A percentile compares a stretch with the other conserved stretches of the same genome.
Evolutionary conservation across 2,797 vertebrate species (phyloP).

Genomic region (Tamandua tetradactyla): DNA sequence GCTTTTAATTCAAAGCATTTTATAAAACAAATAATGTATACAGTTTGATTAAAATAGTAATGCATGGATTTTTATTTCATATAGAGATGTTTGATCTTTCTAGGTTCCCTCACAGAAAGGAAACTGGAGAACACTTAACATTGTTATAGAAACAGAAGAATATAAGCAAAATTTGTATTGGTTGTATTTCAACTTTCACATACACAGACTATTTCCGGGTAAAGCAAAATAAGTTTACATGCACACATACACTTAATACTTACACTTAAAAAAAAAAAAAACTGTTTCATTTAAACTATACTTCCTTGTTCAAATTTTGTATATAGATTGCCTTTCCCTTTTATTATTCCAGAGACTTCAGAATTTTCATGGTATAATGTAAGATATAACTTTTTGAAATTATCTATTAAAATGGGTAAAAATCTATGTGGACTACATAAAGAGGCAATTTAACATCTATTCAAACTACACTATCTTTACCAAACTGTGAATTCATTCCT

Average conservation of each 20-base stretch:
- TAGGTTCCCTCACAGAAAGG: not conserved
- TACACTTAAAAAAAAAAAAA: no score
- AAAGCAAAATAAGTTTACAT: not conserved
- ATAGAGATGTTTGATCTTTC: not conserved
- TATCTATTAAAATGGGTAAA: not conserved
- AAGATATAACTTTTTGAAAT: not conserved
- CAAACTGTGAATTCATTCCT: not conserved
- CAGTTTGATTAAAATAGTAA: not conserved
- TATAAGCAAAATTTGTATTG: not conserved
- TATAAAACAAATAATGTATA: not conserved
- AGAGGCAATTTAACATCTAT: not conserved
- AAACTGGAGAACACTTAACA: not conserved
- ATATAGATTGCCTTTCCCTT: not conserved
- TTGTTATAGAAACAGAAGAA: not conserved
- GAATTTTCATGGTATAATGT: not conserved
- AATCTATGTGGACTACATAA: not conserved
- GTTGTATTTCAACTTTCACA: not conserved
- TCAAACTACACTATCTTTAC: not conserved
- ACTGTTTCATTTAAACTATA: not conserved
- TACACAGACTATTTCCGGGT: not conserved
- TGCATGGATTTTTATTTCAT: not conserved
- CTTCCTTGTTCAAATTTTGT: not conserved
- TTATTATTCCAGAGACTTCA: not conserved
- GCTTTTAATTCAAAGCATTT: constrained; percentile 41
- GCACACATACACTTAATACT: no score